Conservation (phyloP, 2,888 invertebrate species). For the Papilio protenor region DNA sequence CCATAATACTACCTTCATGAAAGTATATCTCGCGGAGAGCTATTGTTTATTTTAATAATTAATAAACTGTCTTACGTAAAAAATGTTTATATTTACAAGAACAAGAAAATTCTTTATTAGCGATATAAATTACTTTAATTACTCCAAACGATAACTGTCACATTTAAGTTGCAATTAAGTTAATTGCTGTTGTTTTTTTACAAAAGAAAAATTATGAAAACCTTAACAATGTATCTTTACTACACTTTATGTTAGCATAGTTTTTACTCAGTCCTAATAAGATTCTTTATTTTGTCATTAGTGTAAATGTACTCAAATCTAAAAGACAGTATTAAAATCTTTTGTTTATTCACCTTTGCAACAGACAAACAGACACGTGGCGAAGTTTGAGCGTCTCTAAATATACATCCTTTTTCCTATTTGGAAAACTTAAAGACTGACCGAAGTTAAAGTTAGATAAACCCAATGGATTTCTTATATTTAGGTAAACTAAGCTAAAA, state of each 20-base stretch:
- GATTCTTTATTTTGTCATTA: too few species aligned
- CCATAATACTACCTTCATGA: background rate
- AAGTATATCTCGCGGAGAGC: background rate
- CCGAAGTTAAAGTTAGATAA: background rate
- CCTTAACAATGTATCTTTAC: background rate
- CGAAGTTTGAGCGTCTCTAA: background rate
- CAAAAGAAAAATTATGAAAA: background rate
- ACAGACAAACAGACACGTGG: background rate
- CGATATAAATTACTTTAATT: background rate
- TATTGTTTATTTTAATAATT: slow-evolving; percentile 8
- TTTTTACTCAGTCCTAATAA: too few species aligned
- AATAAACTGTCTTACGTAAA: slow-evolving; percentile 2
- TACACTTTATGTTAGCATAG: too few species aligned
- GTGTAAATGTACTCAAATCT: background rate
- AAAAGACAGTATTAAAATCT: background rate
- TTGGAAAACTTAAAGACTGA: background rate
- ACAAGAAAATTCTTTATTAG: background rate
- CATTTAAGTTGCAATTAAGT: background rate
- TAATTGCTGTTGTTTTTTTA: background rate
- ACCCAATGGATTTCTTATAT: background rate
- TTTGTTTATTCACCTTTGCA: background rate
- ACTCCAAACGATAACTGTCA: background rate
- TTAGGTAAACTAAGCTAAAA: background rate
- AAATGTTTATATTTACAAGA: background rate
- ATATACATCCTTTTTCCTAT: slow-evolving; percentile 12